Conservation (phyloP, 2,113 vertebrate genomes). For the Canis aureus region DNA sequence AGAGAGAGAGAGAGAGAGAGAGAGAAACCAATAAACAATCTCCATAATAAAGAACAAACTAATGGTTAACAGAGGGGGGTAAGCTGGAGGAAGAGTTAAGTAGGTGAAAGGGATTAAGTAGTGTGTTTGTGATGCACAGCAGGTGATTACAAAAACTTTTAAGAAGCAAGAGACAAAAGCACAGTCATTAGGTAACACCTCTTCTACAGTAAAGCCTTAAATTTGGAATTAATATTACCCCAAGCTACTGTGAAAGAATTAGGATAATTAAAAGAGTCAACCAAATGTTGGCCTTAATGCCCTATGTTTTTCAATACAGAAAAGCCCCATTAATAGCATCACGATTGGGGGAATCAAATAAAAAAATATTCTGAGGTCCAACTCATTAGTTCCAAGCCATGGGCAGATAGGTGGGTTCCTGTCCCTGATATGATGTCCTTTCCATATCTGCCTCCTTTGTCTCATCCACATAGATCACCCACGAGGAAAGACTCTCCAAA, state of each 20-base stretch:
- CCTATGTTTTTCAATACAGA: slow-evolving; percentile 41
- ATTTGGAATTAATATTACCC: slow-evolving; percentile 45
- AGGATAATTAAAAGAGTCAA: slow-evolving; percentile 25
- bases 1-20: neutral
- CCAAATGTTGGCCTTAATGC: slow-evolving; percentile 15
- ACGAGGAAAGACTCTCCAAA: neutral
- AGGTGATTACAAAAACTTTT: neutral
- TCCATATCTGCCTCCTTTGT: rapidly evolving
- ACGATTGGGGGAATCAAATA: neutral
- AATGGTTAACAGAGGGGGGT: neutral
- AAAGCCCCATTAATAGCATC: neutral
- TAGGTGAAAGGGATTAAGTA: neutral
- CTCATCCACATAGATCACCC: neutral
- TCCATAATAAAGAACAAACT: neutral
- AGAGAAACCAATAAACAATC: neutral
- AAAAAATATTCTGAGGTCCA: neutral
- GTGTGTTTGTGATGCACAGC: neutral
- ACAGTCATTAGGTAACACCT: neutral
- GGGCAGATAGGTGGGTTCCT: neutral
- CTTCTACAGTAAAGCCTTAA: neutral
- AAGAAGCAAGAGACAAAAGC: slow-evolving; percentile 34
- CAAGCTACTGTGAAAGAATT: slow-evolving; percentile 43
- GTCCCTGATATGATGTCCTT: rapidly evolving
- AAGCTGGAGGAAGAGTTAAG: neutral
- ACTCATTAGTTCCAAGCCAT: neutral